phyloP scores from a whole-genome alignment of 2,113 vertebrate species.

The Hymenochirus boettgeri region DNA sequence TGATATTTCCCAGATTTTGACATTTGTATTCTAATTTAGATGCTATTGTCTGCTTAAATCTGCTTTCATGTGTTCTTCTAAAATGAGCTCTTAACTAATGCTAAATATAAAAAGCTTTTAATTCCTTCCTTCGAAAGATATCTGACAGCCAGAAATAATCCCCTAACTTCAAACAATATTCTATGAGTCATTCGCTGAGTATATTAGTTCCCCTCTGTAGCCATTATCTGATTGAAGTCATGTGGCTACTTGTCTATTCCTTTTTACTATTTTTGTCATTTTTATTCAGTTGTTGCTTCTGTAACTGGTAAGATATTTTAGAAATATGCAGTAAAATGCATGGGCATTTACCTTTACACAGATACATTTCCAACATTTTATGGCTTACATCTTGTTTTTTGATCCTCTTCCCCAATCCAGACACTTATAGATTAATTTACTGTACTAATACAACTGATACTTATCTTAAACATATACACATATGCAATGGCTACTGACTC shows the following conservation, averaged over 20 bases:
- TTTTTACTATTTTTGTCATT: slow-evolving; percentile 25
- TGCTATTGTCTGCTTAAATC: slow-evolving; percentile 25
- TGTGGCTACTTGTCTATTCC: slow-evolving; percentile 30
- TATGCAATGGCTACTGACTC: no score
- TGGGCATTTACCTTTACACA: no score
- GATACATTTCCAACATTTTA: no score
- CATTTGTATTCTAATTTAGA: slow-evolving; percentile 42
- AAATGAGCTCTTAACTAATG: slow-evolving; percentile 37
- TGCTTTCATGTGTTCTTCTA: slow-evolving; percentile 44
- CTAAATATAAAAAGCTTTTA: slow-evolving; percentile 33
- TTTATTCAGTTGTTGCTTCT: slow-evolving; percentile 3
- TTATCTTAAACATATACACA: no score
- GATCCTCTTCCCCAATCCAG: no score
- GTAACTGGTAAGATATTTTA: no score
- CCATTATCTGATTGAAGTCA: slow-evolving; percentile 25
- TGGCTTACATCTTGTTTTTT: no score
- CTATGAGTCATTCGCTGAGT: slow-evolving; percentile 44
- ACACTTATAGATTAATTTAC: no score
- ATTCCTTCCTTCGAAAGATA: slow-evolving; percentile 38
- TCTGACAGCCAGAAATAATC: slow-evolving; percentile 41
- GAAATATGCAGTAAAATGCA: no score
- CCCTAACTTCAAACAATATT: slow-evolving; percentile 40
- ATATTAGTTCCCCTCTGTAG: slow-evolving; percentile 33
- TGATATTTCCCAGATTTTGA: slow-evolving; percentile 1
- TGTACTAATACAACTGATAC: no score